Evolutionary conservation across 2,888 invertebrate species (phyloP).

Genomic region (Camptogramma bilineatum): DNA sequence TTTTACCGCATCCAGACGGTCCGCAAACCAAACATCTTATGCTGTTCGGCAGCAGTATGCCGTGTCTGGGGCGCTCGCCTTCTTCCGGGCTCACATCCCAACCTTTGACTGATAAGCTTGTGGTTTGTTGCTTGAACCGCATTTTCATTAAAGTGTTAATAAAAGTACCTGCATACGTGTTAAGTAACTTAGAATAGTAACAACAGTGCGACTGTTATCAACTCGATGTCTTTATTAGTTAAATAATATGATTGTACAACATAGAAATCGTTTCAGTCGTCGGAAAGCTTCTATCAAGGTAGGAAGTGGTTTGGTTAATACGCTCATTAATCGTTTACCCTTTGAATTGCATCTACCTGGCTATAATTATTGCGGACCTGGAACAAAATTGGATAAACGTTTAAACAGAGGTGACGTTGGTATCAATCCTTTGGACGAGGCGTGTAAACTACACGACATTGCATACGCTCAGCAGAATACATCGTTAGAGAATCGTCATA

Average conservation of each 20-base stretch:
- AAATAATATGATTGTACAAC: too few species aligned
- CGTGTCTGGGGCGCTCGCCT: background rate
- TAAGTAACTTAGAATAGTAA: background rate
- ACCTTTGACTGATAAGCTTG: background rate
- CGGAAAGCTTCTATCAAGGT: background rate
- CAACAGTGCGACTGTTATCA: background rate
- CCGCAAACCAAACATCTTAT: conserved; percentile 38
- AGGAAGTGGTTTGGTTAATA: conserved; percentile 4
- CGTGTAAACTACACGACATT: conserved; percentile 14
- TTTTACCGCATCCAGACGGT: conserved; percentile 45
- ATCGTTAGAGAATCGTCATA: conserved; percentile 9
- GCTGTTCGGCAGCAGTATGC: conserved; percentile 23
- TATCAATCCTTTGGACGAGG: conserved; percentile 26
- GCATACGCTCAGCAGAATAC: conserved; percentile 6
- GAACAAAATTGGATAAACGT: conserved; percentile 44
- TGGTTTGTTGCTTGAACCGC: conserved; percentile 1
- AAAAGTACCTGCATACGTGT: too few species aligned
- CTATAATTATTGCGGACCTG: too few species aligned
- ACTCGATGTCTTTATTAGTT: too few species aligned
- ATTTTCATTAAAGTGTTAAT: background rate
- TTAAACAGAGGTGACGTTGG: conserved; percentile 3
- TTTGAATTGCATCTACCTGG: conserved; percentile 44
- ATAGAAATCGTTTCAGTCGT: too few species aligned
- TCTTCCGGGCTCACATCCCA: background rate
- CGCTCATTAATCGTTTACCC: conserved; percentile 7